Percentiles rank a stretch among this genome's conserved stretches.
These are phyloP conservation scores for Hafferia zeledoni DNA, from an alignment of 2,797 vertebrate genomes.

Conservation along the genomic window DNA sequence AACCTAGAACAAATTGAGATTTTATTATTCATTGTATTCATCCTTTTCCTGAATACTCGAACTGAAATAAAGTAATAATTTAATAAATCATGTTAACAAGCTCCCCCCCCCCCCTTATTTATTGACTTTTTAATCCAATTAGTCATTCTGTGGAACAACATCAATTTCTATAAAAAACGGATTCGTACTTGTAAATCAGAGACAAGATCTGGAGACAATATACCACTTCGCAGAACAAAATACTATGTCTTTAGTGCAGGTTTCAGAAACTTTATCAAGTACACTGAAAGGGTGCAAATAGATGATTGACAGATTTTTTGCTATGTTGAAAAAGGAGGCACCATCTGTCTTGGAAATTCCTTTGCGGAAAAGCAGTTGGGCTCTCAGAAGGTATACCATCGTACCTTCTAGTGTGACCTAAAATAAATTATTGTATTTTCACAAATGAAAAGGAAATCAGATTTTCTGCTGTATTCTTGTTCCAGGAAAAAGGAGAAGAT, in stretches of 20 bases:
- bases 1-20: constrained; percentile 81
- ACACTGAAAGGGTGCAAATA: not conserved
- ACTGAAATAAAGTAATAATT: not conserved
- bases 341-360: not conserved
- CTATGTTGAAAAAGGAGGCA: not conserved
- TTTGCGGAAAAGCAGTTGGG: not conserved
- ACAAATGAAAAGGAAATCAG: not conserved
- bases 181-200: not conserved
- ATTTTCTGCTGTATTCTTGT: not conserved
- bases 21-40: not conserved
- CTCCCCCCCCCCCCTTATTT: not conserved
- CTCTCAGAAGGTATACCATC: not conserved
- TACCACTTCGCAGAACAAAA: not conserved
- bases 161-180: not conserved
- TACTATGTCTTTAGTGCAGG: not conserved
- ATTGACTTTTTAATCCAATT: not conserved
- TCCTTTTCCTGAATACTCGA: not conserved
- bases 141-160: not conserved
- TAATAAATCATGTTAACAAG: not conserved
- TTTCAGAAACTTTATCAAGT: not conserved
- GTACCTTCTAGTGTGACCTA: not conserved
- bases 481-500: not conserved
- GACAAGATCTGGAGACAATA: not conserved
- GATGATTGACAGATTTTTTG: not conserved
- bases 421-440: not conserved